Percentiles rank a stretch among this genome's conserved stretches.
Evolutionary conservation across 2,113 vertebrate species (phyloP).

Genomic region (Cephalophus harveyi): DNA sequence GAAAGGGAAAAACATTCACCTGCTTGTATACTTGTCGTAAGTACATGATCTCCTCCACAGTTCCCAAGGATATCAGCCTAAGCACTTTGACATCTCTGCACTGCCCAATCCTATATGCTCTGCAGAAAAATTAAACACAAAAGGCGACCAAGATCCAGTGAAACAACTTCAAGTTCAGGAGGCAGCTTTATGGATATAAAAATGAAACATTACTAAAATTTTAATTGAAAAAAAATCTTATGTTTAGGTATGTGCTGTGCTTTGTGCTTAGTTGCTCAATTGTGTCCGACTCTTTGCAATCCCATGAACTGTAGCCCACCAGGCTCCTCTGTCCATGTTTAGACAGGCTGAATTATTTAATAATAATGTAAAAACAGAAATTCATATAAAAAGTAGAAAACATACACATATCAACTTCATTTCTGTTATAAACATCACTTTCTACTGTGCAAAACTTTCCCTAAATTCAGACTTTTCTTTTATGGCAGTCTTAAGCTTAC

Average conservation of each 20-base stretch:
- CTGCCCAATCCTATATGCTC: slow-evolving; percentile 97
- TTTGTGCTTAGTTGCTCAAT: neutral
- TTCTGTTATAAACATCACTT: neutral
- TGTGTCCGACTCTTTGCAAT: neutral
- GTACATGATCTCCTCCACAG: slow-evolving; percentile 96
- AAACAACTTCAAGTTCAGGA: neutral
- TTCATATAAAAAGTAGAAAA: neutral
- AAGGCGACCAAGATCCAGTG: neutral
- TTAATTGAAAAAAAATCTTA: slow-evolving; percentile 31
- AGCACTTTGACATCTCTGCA: slow-evolving; percentile 94
- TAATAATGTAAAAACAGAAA: neutral
- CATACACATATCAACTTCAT: neutral
- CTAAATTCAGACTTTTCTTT: neutral
- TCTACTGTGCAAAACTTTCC: neutral
- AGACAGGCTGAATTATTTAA: neutral
- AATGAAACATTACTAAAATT: neutral
- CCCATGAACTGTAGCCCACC: neutral
- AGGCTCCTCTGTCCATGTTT: neutral
- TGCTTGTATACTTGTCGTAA: slow-evolving; percentile 97
- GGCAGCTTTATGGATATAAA: neutral
- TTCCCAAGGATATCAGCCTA: slow-evolving; percentile 94
- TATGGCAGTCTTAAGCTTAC: neutral
- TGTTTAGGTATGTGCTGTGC: neutral
- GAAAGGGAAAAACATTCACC: slow-evolving; percentile 77
- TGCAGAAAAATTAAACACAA: slow-evolving; percentile 66